phyloP scores from a whole-genome alignment of 2,113 vertebrate genomes.

The Myotis brandtii region DNA sequence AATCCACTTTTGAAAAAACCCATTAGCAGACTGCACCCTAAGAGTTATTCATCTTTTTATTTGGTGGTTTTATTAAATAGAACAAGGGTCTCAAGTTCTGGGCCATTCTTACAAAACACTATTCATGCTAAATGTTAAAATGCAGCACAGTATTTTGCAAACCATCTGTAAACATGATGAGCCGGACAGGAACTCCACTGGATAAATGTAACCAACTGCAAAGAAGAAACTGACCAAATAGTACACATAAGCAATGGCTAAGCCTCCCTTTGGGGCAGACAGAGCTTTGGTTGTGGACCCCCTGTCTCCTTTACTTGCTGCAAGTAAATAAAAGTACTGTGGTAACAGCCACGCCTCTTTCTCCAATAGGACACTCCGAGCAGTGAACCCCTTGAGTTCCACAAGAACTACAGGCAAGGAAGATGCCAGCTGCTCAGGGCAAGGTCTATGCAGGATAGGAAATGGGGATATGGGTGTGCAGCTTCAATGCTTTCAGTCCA shows the following conservation, averaged over 20 bases:
- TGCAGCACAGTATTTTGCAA: neutral
- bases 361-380: neutral
- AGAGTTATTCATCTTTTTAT: neutral
- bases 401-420: neutral
- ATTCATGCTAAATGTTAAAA: neutral
- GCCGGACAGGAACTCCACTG: neutral
- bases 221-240: neutral
- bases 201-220: neutral
- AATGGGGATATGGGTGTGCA: neutral
- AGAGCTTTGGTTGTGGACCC: neutral
- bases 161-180: neutral
- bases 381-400: neutral
- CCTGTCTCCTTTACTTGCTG: neutral
- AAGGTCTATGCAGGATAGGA: neutral
- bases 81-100: neutral
- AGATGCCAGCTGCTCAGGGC: neutral
- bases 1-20: neutral
- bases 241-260: neutral
- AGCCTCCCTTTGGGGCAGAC: neutral
- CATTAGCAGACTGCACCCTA: neutral
- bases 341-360: neutral
- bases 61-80: neutral
- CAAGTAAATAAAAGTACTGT: neutral
- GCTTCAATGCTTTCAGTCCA: neutral
- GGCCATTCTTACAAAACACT: neutral